Evolutionary conservation across 2,113 vertebrate species (phyloP).

Genomic region (Tetraodon nigroviridis): DNA sequence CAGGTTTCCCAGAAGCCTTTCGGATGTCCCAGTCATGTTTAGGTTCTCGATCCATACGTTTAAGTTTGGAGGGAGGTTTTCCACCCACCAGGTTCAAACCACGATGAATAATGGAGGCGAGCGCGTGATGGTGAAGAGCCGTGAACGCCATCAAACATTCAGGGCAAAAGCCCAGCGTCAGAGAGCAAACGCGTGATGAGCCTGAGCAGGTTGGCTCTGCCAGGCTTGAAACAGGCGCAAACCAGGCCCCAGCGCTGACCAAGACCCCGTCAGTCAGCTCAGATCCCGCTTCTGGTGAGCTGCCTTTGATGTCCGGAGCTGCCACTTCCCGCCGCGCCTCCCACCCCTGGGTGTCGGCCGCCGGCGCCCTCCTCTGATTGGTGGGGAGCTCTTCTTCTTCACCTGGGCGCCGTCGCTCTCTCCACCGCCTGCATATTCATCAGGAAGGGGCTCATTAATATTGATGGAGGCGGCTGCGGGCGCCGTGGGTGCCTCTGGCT

Average conservation of each 20-base stretch:
- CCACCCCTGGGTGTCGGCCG: conserved; percentile 20
- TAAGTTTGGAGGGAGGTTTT: too few relatives aligned
- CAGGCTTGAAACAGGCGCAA: too few relatives aligned
- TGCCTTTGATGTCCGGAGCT: conserved; percentile 32
- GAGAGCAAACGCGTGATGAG: too few relatives aligned
- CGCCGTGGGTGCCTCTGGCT: conserved; percentile 70
- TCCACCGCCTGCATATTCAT: conserved; percentile 73
- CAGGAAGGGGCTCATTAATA: conserved; percentile 72
- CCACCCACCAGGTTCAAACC: too few relatives aligned
- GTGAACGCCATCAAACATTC: too few relatives aligned
- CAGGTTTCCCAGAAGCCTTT: too few relatives aligned
- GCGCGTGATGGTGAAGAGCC: too few relatives aligned
- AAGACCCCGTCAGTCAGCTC: conserved; percentile 9
- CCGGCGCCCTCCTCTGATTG: conserved; percentile 50
- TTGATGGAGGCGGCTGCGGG: conserved; percentile 67
- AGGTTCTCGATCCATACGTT: too few relatives aligned
- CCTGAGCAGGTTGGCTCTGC: too few relatives aligned
- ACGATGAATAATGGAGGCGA: too few relatives aligned
- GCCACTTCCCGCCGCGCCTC: conserved; percentile 30
- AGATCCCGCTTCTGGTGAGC: background rate
- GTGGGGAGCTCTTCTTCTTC: conserved; percentile 50
- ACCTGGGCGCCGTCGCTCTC: conserved; percentile 65
- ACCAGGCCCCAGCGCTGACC: conserved; percentile 11
- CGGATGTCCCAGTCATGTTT: too few relatives aligned
- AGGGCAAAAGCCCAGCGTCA: too few relatives aligned